Evolutionary conservation across 1,140 invertebrate genomes (phyloP), one percentile per base, ranked within the genome.

Genomic region (Papilio dardanus): DNA sequence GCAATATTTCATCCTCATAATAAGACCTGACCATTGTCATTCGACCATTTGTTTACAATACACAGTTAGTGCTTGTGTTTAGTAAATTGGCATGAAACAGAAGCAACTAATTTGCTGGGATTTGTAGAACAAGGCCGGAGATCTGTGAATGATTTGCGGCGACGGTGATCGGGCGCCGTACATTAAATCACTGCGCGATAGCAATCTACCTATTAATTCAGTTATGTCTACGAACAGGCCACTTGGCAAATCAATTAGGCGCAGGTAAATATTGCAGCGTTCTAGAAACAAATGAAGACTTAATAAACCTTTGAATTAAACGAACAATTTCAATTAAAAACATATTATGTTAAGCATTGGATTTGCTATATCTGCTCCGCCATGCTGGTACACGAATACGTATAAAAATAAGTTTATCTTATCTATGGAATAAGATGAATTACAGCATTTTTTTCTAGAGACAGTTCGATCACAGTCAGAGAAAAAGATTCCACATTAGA

Each of bases 131-230:
- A 76, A 37, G 76, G 31, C 19, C 66, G 77, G 79, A 82, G 77
- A 80, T 78, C 76, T 54, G 66, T 73, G 71, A 69, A 71, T 80
- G 79, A 82, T 82, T 80, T 80, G 80, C 77, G 58, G 46, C 71
- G 77, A 50, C 69, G 67, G 54, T 69, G 21, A 37, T 62, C 74
- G 68, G 69, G 42, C 67, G 33, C 67, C n/a, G 21, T 58, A 42
- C 40, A 77, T 68, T 82, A 80, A 80, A 82, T 82, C 81, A 82
- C 69, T 68, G 78, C 33, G 76, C 35, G 77, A 80, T 80, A 77
- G 78, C 77, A 75, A 82, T 80, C 79, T 76, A 67, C 71, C 74
- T 68, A 68, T 74, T 74, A 74, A 78, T 80, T 78, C 75, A 65
- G 71, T 74, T 74, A 76, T 71, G 35, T 35, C 19, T 69, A 69